Conservation (phyloP, 2,797 vertebrate genomes). For the Phataginus tetradactyla region DNA sequence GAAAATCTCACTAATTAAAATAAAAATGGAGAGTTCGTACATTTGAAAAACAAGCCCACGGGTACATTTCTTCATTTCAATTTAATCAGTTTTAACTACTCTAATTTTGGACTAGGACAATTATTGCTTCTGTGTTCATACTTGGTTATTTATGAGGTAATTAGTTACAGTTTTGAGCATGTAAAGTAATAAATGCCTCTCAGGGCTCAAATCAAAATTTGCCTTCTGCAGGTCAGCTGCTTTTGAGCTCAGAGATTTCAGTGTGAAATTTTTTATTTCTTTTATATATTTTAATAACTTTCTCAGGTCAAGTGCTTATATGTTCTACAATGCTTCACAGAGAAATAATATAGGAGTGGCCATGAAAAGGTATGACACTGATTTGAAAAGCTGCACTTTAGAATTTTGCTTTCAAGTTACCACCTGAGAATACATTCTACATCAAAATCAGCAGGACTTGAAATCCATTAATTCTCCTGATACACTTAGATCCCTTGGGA, state of each 20-base stretch:
- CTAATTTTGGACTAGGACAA: slow-evolving; percentile 22
- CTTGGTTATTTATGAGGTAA: slow-evolving; percentile 54
- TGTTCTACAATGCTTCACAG: not conserved
- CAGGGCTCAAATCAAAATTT: slow-evolving; percentile 40
- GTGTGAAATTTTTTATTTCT: not conserved
- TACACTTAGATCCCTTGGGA: not conserved
- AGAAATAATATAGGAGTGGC: not conserved
- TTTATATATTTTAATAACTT: slow-evolving; percentile 36
- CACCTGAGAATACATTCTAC: not conserved
- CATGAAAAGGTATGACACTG: not conserved
- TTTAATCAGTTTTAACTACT: slow-evolving; percentile 31
- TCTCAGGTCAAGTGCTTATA: not conserved
- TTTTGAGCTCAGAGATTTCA: not conserved
- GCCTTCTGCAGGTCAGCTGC: not conserved
- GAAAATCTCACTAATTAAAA: not conserved
- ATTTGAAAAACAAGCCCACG: not conserved
- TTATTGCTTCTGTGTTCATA: not conserved
- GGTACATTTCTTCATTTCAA: slow-evolving; percentile 5
- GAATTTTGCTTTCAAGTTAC: not conserved
- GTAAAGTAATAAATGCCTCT: slow-evolving; percentile 39
- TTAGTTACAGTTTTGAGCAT: slow-evolving; percentile 46
- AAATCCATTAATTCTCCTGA: not conserved
- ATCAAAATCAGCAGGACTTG: not conserved
- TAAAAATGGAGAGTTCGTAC: not conserved
- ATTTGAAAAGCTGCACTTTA: not conserved